A percentile compares a stretch with the other conserved stretches of the same genome.
Conservation (phyloP, 2,888 invertebrate genomes). For the Ethmia dodecea region DNA sequence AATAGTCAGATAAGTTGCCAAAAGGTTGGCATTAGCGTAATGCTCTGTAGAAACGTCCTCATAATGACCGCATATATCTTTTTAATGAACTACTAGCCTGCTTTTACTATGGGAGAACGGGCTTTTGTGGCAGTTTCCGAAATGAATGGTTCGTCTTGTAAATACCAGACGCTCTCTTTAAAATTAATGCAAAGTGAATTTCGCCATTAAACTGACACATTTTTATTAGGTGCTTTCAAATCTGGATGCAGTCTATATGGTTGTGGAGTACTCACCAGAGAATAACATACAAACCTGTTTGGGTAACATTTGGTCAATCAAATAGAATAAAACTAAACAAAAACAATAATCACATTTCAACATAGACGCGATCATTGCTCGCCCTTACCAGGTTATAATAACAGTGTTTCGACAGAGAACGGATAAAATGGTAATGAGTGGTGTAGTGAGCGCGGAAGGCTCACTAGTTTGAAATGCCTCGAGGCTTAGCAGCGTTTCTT, state of each 20-base stretch:
- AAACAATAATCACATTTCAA: constrained; percentile 53
- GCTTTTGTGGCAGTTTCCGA: constrained; percentile 38
- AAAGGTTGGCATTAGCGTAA: constrained; percentile 43
- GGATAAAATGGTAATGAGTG: constrained; percentile 66
- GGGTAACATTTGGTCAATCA: constrained; percentile 22
- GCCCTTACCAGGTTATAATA: constrained; percentile 65
- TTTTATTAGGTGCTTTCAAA: constrained; percentile 24
- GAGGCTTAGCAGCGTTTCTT: constrained; percentile 59
- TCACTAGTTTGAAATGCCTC: constrained; percentile 58
- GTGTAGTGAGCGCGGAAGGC: constrained; percentile 44
- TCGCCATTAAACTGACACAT: constrained; percentile 37
- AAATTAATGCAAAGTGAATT: constrained; percentile 45
- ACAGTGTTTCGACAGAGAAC: constrained; percentile 57
- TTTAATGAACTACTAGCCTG: constrained; percentile 65
- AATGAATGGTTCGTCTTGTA: constrained; percentile 52
- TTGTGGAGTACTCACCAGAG: too few species aligned
- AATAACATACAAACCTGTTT: constrained; percentile 26
- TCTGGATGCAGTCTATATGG: too few species aligned
- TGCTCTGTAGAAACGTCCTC: constrained; percentile 47
- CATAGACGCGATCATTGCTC: constrained; percentile 59
- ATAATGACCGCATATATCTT: constrained; percentile 69
- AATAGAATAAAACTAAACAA: constrained; percentile 47
- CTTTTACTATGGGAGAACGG: constrained; percentile 51
- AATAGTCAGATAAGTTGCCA: constrained; percentile 36
- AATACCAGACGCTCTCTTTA: constrained; percentile 34